Base-by-base conservation (phyloP, 1,140 invertebrate species). In the Phenacoccus solenopsis region DNA sequence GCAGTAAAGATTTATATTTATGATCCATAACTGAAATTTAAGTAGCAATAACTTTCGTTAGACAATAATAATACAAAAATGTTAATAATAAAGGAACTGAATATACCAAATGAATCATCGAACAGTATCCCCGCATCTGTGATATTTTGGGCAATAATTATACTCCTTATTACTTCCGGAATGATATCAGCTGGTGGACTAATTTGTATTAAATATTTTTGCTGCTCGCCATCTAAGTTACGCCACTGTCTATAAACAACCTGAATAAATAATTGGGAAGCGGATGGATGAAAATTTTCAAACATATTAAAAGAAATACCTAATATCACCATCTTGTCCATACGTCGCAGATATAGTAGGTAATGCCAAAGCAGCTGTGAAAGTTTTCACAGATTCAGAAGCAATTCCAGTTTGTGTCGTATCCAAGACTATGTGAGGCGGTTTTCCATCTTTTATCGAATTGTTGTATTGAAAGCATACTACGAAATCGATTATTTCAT, bases 71-170 rank as follows among this genome's bases (percentile, higher is more conserved):
- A 38, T 38, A 10, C n/a, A 38, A 38, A 38, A 38, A 38, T 38
- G n/a, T 38, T 38, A 10, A 9, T 9, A n/a, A n/a, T 38, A 9
- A 38, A n/a, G 9, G 32, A 38, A n/a, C n/a, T 59, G 56, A 64
- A 24, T 22, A 79, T 81, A 91, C 89, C 87, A 75, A 94, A 95
- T 24, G 87, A 86, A 12, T 88, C 83, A 75, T 96, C 93, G 77
- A 93, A 95, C 7, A 96, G 81, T 57, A 96, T 90, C 1, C 90
- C 94, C 21, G 93, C 91, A 79, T 93, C 94, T 16, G 88, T 93
- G 59, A 95, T 90, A 74, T 94, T 92, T 78, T 94, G 87, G 27
- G 84, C 81, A 1, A 83, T 81, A 1, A 92, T 88, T 70, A 96
- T 86, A 59, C 90, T 88, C 61, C 91, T 81, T 0, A 96, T 84